Percentiles rank a stretch among this genome's conserved stretches.
Evolutionary conservation across 2,888 invertebrate species (phyloP).

Genomic region (Epirrhoe tristata): DNA sequence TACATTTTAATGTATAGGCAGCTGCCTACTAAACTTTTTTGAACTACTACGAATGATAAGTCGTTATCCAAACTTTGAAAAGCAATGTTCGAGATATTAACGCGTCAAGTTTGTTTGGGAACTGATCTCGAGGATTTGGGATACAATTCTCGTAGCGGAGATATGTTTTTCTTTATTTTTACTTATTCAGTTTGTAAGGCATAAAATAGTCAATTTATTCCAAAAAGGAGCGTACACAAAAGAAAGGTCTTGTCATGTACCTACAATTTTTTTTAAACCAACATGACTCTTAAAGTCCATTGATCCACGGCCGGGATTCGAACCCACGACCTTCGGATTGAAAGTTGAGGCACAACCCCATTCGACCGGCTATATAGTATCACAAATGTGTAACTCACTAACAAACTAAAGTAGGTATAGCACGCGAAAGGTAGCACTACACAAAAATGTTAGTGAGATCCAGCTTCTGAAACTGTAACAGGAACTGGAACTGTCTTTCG

Average conservation of each 20-base stretch:
- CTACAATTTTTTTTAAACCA: not conserved
- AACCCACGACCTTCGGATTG: no score
- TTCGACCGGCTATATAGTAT: no score
- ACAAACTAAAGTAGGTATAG: not conserved
- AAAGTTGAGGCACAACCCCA: no score
- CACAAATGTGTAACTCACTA: not conserved
- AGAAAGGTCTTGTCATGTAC: not conserved
- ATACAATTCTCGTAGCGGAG: conserved; percentile 8
- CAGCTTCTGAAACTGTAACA: not conserved
- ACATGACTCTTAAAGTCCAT: no score
- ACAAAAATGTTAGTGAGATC: not conserved
- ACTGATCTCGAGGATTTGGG: conserved; percentile 20
- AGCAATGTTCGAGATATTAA: conserved; percentile 17
- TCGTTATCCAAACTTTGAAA: conserved; percentile 20
- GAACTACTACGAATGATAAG: conserved; percentile 7
- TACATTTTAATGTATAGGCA: no score
- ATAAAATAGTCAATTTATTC: not conserved
- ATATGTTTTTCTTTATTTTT: conserved; percentile 16
- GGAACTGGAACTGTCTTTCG: no score
- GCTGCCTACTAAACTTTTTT: not conserved
- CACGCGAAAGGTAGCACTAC: not conserved
- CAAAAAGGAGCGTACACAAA: not conserved
- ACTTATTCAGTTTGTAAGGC: conserved; percentile 13
- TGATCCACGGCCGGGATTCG: no score
- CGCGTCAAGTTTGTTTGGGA: conserved; percentile 28